Conservation (phyloP, 64 coral and sea anemone species). For the Porites lutea region DNA sequence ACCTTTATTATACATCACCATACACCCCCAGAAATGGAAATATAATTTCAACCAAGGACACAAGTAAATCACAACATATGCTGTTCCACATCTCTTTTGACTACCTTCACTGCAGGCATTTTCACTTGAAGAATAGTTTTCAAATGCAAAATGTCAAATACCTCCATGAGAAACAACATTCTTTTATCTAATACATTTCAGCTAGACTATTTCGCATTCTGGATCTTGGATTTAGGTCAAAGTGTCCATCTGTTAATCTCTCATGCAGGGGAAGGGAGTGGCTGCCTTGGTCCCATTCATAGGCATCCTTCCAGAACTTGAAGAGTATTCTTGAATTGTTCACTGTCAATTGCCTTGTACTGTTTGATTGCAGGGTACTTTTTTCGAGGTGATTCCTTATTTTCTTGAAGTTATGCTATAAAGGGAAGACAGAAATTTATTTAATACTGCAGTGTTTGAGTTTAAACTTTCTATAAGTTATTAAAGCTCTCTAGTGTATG, state of each 20-base stretch:
- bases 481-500: too few relatives aligned
- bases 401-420: constrained; percentile 56
- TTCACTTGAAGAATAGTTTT: too few relatives aligned
- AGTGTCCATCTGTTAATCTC: constrained; percentile 20
- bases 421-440: too few relatives aligned
- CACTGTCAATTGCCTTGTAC: constrained; percentile 1
- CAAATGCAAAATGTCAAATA: too few relatives aligned
- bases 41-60: too few relatives aligned
- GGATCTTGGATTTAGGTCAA: constrained; percentile 5
- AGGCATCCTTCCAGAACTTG: constrained; percentile 30
- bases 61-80: too few relatives aligned
- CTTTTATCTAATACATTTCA: constrained; percentile 29
- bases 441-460: too few relatives aligned
- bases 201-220: constrained; percentile 32
- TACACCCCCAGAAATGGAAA: too few relatives aligned
- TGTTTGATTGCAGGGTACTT: neutral
- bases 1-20: too few relatives aligned
- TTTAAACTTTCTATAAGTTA: too few relatives aligned
- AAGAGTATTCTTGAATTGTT: neutral
- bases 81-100: too few relatives aligned
- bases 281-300: constrained; percentile 4
- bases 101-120: too few relatives aligned
- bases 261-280: constrained; percentile 13
- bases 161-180: constrained; percentile 40
- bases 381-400: constrained; percentile 49